Evolutionary conservation across 2,797 vertebrate species (phyloP).

Genomic region (Anguilla obscura): DNA sequence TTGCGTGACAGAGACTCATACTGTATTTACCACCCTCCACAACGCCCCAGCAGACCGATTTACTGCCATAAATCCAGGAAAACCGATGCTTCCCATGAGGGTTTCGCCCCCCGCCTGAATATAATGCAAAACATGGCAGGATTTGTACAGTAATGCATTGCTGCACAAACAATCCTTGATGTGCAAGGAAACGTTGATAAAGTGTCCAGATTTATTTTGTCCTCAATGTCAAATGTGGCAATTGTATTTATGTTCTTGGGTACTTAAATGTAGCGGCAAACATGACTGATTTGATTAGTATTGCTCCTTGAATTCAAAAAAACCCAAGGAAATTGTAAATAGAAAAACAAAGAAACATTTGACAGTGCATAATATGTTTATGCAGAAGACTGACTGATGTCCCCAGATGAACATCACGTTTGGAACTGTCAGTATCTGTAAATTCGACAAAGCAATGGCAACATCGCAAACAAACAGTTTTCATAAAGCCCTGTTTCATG

Average conservation of each 20-base stretch:
- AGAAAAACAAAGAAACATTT: conserved; percentile 12
- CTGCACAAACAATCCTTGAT: not conserved
- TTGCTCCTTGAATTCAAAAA: conserved; percentile 26
- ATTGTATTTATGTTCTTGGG: not conserved
- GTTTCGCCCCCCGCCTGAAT: not conserved
- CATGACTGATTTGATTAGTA: conserved; percentile 21
- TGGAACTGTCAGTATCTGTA: conserved; percentile 33
- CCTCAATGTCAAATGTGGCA: not conserved
- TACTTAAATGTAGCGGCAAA: conserved; percentile 16
- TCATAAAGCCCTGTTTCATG: not conserved
- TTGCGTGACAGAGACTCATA: conserved; percentile 28
- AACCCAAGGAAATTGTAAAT: conserved; percentile 39
- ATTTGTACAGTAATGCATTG: not conserved
- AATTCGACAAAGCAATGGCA: not conserved
- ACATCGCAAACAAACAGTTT: not conserved
- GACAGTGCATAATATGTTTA: too few species aligned
- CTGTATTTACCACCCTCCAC: not conserved
- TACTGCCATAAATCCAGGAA: not conserved
- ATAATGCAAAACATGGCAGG: not conserved
- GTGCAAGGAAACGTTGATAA: not conserved
- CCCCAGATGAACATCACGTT: conserved; percentile 30
- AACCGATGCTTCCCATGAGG: not conserved
- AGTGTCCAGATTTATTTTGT: not conserved
- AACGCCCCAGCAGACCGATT: not conserved
- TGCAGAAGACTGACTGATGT: not conserved